Base-by-base conservation (phyloP, 2,888 invertebrate species). In the Agrotis ipsilon region DNA sequence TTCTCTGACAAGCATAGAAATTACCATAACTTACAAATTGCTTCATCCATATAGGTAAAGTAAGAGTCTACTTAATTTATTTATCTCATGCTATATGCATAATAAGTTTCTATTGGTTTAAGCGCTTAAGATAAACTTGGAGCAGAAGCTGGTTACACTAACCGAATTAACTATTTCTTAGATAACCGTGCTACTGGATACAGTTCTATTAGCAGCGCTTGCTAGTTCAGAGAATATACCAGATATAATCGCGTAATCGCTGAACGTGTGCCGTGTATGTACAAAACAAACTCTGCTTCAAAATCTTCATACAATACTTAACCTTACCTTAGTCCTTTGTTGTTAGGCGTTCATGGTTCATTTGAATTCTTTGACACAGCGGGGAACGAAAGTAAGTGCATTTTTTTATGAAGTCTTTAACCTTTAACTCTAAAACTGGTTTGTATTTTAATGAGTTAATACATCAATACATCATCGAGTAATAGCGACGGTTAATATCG, bases 381-480 rank as follows among this genome's bases (percentile, higher is more conserved):
- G 81, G 93, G 93, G 86, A 90, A 87, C 86, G 85, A 89, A 88
- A 90, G 90, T 91, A 90, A 90, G 90, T 90, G 83, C 87, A 80
- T 90, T 91, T 93, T 32, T 93, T 94, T 93, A 94, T 92, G 88
- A 93, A 93, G 92, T 91, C 88, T 94, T 94, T 93, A 94, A 94
- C 94, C 94, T 94, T 94, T 93, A 89, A 90, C 92, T 90, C 87
- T 87, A 89, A 91, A 91, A 92, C 92, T 90, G 91, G 92, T 93
- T 93, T 92, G 92, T 91, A 94, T 94, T 94, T 92, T 91, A 94
- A 95, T 94, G 91, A 94, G 93, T 93, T 93, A 94, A 95, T 94
- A 93, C 91, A 89, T 94, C 94, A 91, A 94, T 96, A 91, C 91
- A 94, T 95, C 93, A 93, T 93, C 89, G 87, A 86, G 85, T 92